These are phyloP conservation scores for Todiramphus chloris DNA, from an alignment of 2,113 vertebrate genomes.

Conservation along the genomic window DNA sequence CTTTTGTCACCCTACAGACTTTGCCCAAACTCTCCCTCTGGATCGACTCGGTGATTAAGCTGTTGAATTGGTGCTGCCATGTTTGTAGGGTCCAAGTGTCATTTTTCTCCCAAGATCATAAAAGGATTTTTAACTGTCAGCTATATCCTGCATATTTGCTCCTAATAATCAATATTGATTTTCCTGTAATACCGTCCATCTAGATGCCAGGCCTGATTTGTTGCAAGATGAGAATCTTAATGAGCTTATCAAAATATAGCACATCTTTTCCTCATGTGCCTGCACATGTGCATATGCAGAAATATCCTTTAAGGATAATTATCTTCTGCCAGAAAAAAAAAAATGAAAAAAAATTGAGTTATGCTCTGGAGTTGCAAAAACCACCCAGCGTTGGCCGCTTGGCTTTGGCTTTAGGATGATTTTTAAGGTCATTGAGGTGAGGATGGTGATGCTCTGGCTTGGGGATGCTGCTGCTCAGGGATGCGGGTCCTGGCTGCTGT, in stretches of 20 bases:
- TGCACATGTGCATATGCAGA: background rate
- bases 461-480: background rate
- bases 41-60: slow-evolving; percentile 65
- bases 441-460: too few relatives aligned
- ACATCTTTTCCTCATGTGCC: background rate
- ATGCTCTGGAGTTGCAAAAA: background rate
- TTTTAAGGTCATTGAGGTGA: background rate
- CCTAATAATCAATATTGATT: slow-evolving; percentile 77
- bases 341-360: background rate
- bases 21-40: background rate
- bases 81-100: slow-evolving; percentile 48
- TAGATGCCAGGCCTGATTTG: slow-evolving; percentile 63
- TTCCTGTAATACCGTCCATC: slow-evolving; percentile 56
- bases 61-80: slow-evolving; percentile 21
- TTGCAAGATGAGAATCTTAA: slow-evolving; percentile 62
- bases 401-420: background rate
- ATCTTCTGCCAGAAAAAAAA: background rate
- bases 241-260: slow-evolving; percentile 60
- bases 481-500: background rate
- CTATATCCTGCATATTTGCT: slow-evolving; percentile 45
- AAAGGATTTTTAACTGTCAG: slow-evolving; percentile 67
- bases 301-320: slow-evolving; percentile 48
- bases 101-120: slow-evolving; percentile 50
- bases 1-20: background rate
- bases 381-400: background rate